These are phyloP conservation scores for Microcaecilia unicolor DNA, from an alignment of 2,797 vertebrate genomes.

Conservation along the genomic window DNA sequence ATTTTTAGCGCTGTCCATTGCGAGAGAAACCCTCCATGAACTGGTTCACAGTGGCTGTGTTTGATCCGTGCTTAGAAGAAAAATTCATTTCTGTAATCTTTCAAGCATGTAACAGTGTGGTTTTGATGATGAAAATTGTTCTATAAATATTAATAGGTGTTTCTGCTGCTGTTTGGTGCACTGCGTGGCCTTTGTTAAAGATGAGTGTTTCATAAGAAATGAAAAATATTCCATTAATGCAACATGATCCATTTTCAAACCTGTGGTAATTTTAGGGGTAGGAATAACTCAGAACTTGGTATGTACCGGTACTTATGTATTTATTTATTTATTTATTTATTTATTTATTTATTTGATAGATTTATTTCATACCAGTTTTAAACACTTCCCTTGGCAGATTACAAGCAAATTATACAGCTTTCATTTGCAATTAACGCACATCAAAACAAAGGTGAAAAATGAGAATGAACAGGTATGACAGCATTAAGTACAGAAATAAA, in stretches of 20 bases:
- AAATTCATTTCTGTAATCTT: conserved; percentile 44
- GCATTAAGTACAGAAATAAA: no score
- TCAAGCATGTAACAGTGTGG: conserved; percentile 40
- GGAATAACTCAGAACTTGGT: conserved; percentile 7
- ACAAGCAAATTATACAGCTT: no score
- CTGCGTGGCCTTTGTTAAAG: conserved; percentile 25
- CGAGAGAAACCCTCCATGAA: conserved; percentile 16
- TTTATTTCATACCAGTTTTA: no score
- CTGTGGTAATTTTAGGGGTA: neutral
- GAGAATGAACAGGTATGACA: no score
- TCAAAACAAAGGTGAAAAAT: no score
- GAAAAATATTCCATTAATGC: conserved; percentile 30
- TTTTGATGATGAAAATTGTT: conserved; percentile 47
- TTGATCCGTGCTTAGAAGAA: conserved; percentile 39
- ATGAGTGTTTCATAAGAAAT: conserved; percentile 28
- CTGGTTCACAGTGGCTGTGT: conserved; percentile 21
- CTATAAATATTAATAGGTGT: conserved; percentile 55
- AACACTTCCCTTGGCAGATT: no score
- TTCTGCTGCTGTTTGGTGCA: conserved; percentile 21
- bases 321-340: no score
- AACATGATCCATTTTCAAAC: conserved; percentile 16
- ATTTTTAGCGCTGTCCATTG: conserved; percentile 21
- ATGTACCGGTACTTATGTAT: no score
- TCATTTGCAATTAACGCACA: no score
- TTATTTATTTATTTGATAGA: no score